Percentiles rank a stretch among this genome's conserved stretches.
phyloP scores from a whole-genome alignment of 2,888 invertebrate genomes.

The Hyppa rectilinea region DNA sequence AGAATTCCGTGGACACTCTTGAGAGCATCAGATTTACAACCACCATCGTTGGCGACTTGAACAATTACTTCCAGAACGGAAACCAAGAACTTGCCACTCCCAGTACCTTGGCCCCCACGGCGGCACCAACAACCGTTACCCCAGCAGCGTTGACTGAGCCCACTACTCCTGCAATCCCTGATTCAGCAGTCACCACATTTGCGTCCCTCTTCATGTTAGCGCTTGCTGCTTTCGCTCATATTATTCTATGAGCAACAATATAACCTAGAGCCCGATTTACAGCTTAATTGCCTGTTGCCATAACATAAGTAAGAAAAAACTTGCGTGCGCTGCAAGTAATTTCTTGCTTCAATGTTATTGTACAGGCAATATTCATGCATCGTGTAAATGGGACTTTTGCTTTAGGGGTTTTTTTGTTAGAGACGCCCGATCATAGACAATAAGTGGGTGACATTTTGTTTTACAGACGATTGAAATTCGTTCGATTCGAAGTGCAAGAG shows the following conservation, averaged over 20 bases:
- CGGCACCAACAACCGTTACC: not conserved
- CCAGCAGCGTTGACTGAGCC: conserved; percentile 69
- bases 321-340: not conserved
- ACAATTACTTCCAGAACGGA: conserved; percentile 72
- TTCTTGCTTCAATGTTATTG: not conserved
- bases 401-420: not conserved
- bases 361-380: not conserved
- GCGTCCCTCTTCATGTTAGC: conserved; percentile 73
- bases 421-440: conserved; percentile 5
- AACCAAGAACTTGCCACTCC: conserved; percentile 42
- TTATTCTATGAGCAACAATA: conserved; percentile 69
- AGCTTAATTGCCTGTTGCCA: not conserved
- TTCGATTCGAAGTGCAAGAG: not conserved
- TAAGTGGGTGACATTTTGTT: conserved; percentile 11
- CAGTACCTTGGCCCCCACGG: conserved; percentile 41
- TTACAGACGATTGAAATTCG: not conserved
- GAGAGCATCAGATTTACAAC: conserved; percentile 74
- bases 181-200: conserved; percentile 75
- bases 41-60: conserved; percentile 71
- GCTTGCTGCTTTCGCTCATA: conserved; percentile 70
- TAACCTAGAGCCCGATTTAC: not conserved
- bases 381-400: not conserved
- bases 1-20: conserved; percentile 68
- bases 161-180: conserved; percentile 73
- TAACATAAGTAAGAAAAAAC: not conserved